Evolutionary conservation across 2,797 vertebrate genomes (phyloP).

Genomic region (Gastrophryne carolinensis): DNA sequence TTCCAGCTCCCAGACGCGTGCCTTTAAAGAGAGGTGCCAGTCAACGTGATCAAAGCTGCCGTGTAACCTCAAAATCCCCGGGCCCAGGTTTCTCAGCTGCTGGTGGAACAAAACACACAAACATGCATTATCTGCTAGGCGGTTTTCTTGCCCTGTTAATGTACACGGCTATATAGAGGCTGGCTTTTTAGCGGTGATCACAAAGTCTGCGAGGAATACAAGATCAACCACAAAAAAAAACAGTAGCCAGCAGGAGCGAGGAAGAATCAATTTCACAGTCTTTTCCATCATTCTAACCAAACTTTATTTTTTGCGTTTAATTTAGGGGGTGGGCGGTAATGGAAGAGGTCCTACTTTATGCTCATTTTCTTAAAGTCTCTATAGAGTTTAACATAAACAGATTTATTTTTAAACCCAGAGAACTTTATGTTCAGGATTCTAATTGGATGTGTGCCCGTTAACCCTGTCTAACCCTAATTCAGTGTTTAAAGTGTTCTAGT

Average conservation of each 20-base stretch:
- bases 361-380: constrained; percentile 4
- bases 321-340: constrained; percentile 31
- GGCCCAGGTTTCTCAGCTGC: constrained; percentile 32
- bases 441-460: not conserved
- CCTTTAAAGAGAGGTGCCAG: constrained; percentile 46
- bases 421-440: not conserved
- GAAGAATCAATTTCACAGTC: constrained; percentile 36
- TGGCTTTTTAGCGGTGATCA: constrained; percentile 34
- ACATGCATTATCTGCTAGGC: constrained; percentile 28
- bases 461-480: not conserved
- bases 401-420: constrained; percentile 12
- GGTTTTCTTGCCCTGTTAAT: constrained; percentile 26
- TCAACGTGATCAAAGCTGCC: constrained; percentile 36
- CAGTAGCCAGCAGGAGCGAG: constrained; percentile 30
- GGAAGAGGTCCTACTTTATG: not conserved
- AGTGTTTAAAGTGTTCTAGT: no score
- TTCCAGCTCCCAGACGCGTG: constrained; percentile 27
- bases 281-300: constrained; percentile 33
- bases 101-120: constrained; percentile 39
- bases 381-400: constrained; percentile 5
- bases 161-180: constrained; percentile 26
- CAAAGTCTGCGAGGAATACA: constrained; percentile 41
- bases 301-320: constrained; percentile 37
- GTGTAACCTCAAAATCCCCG: constrained; percentile 37
- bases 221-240: constrained; percentile 33